Base-by-base conservation (phyloP, 2,797 vertebrate genomes). In the Meriones psammophilus region DNA sequence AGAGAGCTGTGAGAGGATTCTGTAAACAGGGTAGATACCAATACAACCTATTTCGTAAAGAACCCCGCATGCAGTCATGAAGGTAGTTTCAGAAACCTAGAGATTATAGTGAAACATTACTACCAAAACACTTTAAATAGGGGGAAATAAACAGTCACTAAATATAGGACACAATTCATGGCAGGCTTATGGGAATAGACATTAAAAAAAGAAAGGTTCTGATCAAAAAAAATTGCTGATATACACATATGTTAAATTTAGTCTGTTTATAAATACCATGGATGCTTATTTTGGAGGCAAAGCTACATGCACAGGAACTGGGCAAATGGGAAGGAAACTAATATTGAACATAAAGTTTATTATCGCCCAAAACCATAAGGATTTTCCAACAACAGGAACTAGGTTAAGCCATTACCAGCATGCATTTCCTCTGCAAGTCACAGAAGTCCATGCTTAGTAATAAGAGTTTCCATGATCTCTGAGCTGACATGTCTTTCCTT, bases 41-140 rank as follows among this genome's bases (percentile, higher is more conserved):
- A 92, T 17, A 30, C 3, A 83, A 6, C 6, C 64, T 36, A 42
- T 54, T 15, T 86, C 3, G 54, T 54, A 74, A 78, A 62, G 22
- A 13, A 5, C 12, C 30, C 14, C 58, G 4, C 58, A 80, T 74
- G 14, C 36, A 14, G 1, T 17, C 33, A 71, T 79, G 39, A 95
- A 79, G 78, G 6, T 58, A 18, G 39, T 33, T 22, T 68, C 46
- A 56, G 78, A 77, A 95, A 92, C 91, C 20, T 56, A 56, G 30
- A 92, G 26, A 89, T 77, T 89, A 26, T 94, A 36, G 33, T 15
- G 58, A 88, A 94, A 58, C 6, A 71, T 71, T 46, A 85, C 5
- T 69, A 66, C 24, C 36, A 84, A 94, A 84, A n/a, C 39, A 30
- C 80, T 88, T 79, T 73, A 93, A 89, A 60, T 15, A 60, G 10